phyloP scores from a whole-genome alignment of 2,113 vertebrate genomes.

The Oenanthe melanoleuca region DNA sequence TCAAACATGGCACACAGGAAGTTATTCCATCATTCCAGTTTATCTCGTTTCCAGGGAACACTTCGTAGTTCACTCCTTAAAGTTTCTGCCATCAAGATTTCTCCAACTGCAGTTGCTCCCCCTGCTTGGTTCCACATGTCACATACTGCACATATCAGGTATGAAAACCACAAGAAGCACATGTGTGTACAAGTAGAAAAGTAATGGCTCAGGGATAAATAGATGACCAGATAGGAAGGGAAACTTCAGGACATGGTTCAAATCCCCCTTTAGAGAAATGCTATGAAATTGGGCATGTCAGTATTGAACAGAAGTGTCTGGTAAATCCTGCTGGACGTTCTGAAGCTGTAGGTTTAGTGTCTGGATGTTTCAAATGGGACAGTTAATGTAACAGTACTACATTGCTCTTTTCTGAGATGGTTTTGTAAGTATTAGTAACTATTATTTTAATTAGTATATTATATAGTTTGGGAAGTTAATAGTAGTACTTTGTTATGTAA shows the following conservation, averaged over 20 bases:
- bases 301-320: background rate
- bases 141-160: background rate
- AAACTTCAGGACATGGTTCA: background rate
- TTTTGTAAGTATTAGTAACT: background rate
- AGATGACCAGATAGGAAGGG: background rate
- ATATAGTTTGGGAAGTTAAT: background rate
- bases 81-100: background rate
- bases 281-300: background rate
- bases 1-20: background rate
- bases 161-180: background rate
- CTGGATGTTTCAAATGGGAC: background rate
- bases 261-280: background rate
- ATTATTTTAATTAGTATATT: background rate
- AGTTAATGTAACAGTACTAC: background rate
- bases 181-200: background rate
- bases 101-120: background rate
- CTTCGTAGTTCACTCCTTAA: background rate
- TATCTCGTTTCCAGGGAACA: background rate
- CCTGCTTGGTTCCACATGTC: background rate
- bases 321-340: background rate
- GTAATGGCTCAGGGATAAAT: background rate
- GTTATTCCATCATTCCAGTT: background rate
- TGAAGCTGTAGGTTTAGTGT: background rate
- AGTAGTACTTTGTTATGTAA: background rate
- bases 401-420: background rate